A percentile compares a stretch with the other conserved stretches of the same genome.
phyloP scores from a whole-genome alignment of 2,797 vertebrate species.

The Premnoplex brunnescens region DNA sequence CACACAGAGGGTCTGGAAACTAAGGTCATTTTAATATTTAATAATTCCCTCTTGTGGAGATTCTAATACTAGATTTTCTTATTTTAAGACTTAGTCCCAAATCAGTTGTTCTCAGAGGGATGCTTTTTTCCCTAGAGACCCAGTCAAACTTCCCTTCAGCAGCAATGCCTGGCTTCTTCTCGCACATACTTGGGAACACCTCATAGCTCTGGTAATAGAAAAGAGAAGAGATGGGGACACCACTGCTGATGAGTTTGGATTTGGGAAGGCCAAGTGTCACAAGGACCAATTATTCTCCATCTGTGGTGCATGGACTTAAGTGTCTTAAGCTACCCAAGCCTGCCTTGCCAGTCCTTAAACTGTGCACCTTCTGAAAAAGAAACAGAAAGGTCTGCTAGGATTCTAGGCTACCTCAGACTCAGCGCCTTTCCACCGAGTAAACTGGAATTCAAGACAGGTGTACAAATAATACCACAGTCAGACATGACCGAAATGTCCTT shows the following conservation, averaged over 20 bases:
- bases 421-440: rapidly evolving
- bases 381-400: neutral
- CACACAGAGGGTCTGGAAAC: neutral
- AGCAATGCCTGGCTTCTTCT: neutral
- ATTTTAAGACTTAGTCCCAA: neutral
- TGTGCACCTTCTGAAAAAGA: neutral
- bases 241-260: rapidly evolving
- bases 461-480: neutral
- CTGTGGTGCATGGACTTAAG: neutral
- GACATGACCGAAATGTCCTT: neutral
- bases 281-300: neutral
- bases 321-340: neutral
- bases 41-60: neutral
- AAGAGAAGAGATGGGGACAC: neutral
- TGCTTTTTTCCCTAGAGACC: neutral
- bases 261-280: neutral
- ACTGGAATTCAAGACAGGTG: neutral
- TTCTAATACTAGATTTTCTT: neutral
- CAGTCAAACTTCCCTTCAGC: neutral
- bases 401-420: neutral
- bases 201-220: neutral
- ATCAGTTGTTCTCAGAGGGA: neutral
- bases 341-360: neutral
- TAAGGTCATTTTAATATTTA: neutral
- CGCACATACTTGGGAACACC: rapidly evolving